Conservation (phyloP, 2,797 vertebrate genomes). For the Lutjanus argentimaculatus region DNA sequence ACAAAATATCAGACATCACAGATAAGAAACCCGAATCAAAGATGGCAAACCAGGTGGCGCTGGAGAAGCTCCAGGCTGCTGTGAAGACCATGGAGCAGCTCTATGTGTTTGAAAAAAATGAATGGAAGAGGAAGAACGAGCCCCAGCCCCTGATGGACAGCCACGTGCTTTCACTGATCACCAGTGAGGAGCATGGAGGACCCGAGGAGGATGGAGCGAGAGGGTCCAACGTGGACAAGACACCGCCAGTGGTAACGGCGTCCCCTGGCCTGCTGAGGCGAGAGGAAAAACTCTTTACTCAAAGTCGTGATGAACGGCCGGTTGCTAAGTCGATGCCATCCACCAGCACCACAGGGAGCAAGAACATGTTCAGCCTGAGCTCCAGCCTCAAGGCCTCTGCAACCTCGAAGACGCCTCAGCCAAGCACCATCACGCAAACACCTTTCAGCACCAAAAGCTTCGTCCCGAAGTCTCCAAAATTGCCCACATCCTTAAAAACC, state of each 20-base stretch:
- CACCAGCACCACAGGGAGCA: slow-evolving; percentile 46
- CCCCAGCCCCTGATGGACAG: slow-evolving; percentile 87
- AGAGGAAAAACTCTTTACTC: slow-evolving; percentile 48
- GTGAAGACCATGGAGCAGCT: slow-evolving; percentile 98
- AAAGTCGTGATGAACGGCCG: slow-evolving; percentile 54
- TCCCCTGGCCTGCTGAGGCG: slow-evolving; percentile 37
- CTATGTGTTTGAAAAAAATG: slow-evolving; percentile 92
- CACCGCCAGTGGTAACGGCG: slow-evolving; percentile 17
- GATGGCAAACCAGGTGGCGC: slow-evolving; percentile 83
- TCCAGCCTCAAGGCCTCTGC: slow-evolving; percentile 56
- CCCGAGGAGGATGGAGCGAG: slow-evolving; percentile 59
- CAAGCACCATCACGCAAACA: slow-evolving; percentile 33
- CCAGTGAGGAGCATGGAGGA: slow-evolving; percentile 79
- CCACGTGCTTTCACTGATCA: slow-evolving; percentile 91
- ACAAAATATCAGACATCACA: slow-evolving; percentile 70
- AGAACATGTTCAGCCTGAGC: slow-evolving; percentile 63
- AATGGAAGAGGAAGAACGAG: slow-evolving; percentile 94
- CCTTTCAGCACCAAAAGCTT: slow-evolving; percentile 63
- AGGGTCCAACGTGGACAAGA: slow-evolving; percentile 64
- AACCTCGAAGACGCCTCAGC: slow-evolving; percentile 52
- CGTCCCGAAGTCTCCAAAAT: slow-evolving; percentile 67
- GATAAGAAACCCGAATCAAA: slow-evolving; percentile 86
- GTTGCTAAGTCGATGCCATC: slow-evolving; percentile 44
- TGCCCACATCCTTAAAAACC: slow-evolving; percentile 68
- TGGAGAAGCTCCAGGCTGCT: slow-evolving; percentile 94